Percentiles rank a stretch among this genome's conserved stretches.
Evolutionary conservation across 53 echinoderm and acorn worm species (phyloP).

Genomic region (Apostichopus leukothele): DNA sequence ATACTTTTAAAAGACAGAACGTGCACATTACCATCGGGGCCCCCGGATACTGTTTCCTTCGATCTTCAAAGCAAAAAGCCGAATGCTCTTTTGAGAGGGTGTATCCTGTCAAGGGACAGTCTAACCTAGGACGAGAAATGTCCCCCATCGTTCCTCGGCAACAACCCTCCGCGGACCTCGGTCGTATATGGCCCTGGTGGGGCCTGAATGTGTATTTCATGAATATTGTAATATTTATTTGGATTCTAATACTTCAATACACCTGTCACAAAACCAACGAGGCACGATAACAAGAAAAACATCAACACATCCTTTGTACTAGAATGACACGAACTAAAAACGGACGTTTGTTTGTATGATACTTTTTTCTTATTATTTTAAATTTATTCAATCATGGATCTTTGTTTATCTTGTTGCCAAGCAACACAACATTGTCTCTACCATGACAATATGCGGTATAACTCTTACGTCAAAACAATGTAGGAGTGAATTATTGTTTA

Average conservation of each 20-base stretch:
- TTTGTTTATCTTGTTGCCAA: neutral
- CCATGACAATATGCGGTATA: neutral
- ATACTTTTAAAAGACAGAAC: no score
- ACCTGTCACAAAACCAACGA: neutral
- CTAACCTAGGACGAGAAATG: no score
- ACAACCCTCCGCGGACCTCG: no score
- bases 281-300: neutral
- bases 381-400: neutral
- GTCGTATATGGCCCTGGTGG: no score
- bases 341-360: neutral
- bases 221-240: no score
- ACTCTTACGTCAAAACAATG: neutral
- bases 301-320: neutral
- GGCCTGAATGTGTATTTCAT: no score
- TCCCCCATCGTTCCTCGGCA: no score
- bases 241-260: neutral
- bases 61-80: no score
- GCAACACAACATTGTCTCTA: neutral
- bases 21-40: no score
- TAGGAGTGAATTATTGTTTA: neutral
- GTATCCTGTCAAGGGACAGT: no score
- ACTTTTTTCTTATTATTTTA: neutral
- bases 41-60: no score
- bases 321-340: neutral
- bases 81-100: no score